These are phyloP conservation scores for Crotalus viridis DNA, from an alignment of 2,113 vertebrate genomes.

Conservation along the genomic window DNA sequence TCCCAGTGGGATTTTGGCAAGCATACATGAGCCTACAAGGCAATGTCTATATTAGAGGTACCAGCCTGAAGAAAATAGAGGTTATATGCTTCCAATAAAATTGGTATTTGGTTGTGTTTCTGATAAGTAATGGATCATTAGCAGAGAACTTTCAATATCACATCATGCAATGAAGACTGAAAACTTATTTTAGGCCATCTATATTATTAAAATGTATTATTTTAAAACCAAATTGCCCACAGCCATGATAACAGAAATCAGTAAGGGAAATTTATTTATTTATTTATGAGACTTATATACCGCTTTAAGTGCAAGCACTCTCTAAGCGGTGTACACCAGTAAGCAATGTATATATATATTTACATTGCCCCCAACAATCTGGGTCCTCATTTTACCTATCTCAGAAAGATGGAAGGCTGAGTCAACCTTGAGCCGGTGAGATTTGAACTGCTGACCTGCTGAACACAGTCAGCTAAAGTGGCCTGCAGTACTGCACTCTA, in stretches of 20 bases:
- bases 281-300: no score
- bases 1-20: not conserved
- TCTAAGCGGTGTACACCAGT: no score
- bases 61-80: not conserved
- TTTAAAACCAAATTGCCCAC: not conserved
- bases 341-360: no score
- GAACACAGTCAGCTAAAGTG: no score
- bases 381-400: no score
- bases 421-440: no score
- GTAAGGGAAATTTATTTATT: not conserved
- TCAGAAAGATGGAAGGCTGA: no score
- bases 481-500: no score
- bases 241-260: not conserved
- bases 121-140: not conserved
- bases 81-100: not conserved
- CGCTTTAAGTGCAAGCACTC: no score
- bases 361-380: no score
- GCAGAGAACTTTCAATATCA: not conserved
- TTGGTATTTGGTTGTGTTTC: not conserved
- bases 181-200: not conserved
- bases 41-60: not conserved
- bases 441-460: no score
- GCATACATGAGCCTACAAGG: not conserved
- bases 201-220: not conserved
- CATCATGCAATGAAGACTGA: not conserved